phyloP scores from a whole-genome alignment of 2,797 vertebrate species.

The Enteromius treurensis region DNA sequence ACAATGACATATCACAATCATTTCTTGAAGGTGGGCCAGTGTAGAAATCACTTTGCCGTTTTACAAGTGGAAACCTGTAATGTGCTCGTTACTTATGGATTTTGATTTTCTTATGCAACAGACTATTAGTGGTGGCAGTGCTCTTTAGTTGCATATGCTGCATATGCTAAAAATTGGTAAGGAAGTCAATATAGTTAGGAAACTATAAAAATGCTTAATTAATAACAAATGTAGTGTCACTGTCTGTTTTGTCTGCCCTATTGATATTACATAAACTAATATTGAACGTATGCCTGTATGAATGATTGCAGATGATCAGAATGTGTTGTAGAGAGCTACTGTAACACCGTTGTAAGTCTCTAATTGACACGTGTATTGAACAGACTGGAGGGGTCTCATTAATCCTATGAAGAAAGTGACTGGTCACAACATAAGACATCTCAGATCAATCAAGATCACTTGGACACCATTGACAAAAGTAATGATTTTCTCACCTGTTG shows the following conservation, averaged over 20 bases:
- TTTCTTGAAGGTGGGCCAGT: conserved; percentile 63
- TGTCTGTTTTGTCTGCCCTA: neutral
- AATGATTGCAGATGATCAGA: neutral
- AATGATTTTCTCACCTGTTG: conserved; percentile 54
- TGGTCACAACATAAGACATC: conserved; percentile 55
- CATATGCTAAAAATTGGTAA: neutral
- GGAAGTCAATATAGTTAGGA: neutral
- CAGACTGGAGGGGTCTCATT: conserved; percentile 56
- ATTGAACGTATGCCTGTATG: neutral
- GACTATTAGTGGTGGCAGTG: neutral
- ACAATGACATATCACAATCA: conserved; percentile 77
- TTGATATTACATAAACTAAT: neutral
- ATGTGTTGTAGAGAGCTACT: conserved; percentile 17
- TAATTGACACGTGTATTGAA: conserved; percentile 60
- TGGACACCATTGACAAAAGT: conserved; percentile 55
- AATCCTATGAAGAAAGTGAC: conserved; percentile 60
- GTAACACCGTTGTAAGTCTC: conserved; percentile 40
- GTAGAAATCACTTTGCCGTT: conserved; percentile 42
- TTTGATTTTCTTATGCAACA: neutral
- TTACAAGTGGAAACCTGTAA: conserved; percentile 16
- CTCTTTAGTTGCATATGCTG: neutral
- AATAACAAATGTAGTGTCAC: neutral
- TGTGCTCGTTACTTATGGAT: conserved; percentile 21
- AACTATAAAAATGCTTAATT: neutral
- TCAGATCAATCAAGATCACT: conserved; percentile 61